Evolutionary conservation across 1,140 invertebrate genomes (phyloP), one percentile per base, ranked within the genome.

Genomic region (Argopecten irradians): DNA sequence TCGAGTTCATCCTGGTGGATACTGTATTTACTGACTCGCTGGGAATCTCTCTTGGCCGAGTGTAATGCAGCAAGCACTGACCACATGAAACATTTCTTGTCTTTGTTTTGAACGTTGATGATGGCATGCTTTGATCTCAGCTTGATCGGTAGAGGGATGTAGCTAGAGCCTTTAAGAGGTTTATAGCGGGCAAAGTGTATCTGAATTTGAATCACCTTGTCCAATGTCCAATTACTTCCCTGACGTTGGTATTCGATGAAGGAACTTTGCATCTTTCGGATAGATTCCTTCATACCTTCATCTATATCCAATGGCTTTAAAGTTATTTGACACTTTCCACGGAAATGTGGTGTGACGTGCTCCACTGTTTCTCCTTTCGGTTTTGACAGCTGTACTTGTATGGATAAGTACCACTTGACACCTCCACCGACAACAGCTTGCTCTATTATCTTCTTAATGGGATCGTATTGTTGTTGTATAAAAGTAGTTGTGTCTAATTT

Each of bases 211-310:
- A 86, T 0, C 14, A 89, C 34, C 43, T 87, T 89, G 46, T 88
- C 90, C n/a, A 91, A 39, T 14, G 86, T 39, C 90, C 88, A 89
- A 32, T 85, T 87, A 28, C 86, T 87, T 0, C 86, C 90, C 82
- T 88, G 35, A n/a, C 88, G 36, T 32, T 85, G 85, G 32, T 83
- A 90, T 13, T 90, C 85, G 0, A 87, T 85, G 41, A 87, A 89
- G 16, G 85, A 84, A n/a, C 8, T 86, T 1, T 36, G 86, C 0
- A 88, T 55, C 36, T 86, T 90, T 82, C 8, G 83, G 5, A 87
- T 43, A 2, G 34, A n/a, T n/a, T n/a, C n/a, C n/a, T n/a, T n/a
- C n/a, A n/a, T n/a, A n/a, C n/a, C n/a, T n/a, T n/a, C n/a, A n/a
- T n/a, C n/a, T n/a, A n/a, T n/a, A n/a, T n/a, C n/a, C n/a, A n/a